Conservation (phyloP, 1,140 invertebrate genomes). For the Drosophila funebris region DNA sequence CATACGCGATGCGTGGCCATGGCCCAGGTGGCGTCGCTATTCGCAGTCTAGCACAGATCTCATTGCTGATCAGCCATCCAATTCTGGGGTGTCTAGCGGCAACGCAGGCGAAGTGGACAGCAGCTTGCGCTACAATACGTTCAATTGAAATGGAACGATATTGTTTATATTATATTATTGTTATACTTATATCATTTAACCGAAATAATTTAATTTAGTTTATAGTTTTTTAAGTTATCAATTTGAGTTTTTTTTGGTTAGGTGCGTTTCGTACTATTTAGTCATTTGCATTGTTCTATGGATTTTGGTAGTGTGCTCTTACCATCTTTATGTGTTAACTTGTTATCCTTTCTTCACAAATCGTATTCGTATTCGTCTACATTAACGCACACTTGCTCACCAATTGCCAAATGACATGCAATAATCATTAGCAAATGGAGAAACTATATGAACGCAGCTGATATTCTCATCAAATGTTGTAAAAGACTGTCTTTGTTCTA, state of each 20-base stretch:
- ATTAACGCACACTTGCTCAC: slow-evolving; percentile 63
- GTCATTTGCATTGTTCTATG: slow-evolving; percentile 57
- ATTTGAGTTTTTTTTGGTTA: slow-evolving; percentile 52
- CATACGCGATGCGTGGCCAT: slow-evolving; percentile 85
- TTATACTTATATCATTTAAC: slow-evolving; percentile 65
- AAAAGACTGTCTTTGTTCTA: slow-evolving; percentile 80
- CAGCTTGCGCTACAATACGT: slow-evolving; percentile 77
- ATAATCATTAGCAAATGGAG: slow-evolving; percentile 46
- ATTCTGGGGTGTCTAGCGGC: slow-evolving; percentile 38
- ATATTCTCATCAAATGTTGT: slow-evolving; percentile 44
- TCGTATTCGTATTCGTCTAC: slow-evolving; percentile 30
- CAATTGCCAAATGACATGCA: slow-evolving; percentile 63
- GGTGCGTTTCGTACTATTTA: slow-evolving; percentile 43
- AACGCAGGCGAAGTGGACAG: slow-evolving; percentile 75
- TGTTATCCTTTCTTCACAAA: slow-evolving; percentile 3
- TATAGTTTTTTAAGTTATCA: slow-evolving; percentile 45
- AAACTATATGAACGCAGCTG: slow-evolving; percentile 45
- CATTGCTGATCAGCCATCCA: slow-evolving; percentile 61
- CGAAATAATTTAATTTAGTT: slow-evolving; percentile 61
- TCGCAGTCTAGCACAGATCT: slow-evolving; percentile 74
- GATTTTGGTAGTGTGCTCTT: slow-evolving; percentile 24
- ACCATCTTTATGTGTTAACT: slow-evolving; percentile 15
- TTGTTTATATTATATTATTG: slow-evolving; percentile 41
- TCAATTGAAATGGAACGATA: slow-evolving; percentile 52
- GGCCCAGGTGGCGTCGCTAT: slow-evolving; percentile 59